Conservation (phyloP, 1,140 invertebrate species). For the Zaprionus capensis region DNA sequence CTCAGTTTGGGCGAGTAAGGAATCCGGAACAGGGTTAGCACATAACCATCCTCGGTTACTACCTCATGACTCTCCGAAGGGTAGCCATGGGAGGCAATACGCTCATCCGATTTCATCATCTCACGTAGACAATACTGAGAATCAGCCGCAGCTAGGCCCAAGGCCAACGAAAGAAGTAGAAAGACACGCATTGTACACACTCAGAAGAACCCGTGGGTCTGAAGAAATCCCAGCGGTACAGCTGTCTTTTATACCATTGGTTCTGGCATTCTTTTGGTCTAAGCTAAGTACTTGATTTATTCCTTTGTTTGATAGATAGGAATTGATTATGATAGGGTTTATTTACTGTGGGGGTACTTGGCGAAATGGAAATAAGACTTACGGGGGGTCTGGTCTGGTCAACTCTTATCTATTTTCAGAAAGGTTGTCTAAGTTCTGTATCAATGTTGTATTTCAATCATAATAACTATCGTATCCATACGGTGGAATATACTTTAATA, state of each 20-base stretch:
- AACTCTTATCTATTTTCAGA: neutral
- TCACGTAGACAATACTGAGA: constrained; percentile 34
- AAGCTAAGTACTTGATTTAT: constrained; percentile 34
- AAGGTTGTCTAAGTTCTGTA: neutral
- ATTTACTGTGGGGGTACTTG: neutral
- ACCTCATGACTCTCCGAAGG: constrained; percentile 60
- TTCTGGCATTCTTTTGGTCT: neutral
- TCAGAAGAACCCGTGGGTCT: constrained; percentile 24
- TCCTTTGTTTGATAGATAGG: constrained; percentile 13
- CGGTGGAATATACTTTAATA: no score
- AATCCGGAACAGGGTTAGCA: constrained; percentile 68
- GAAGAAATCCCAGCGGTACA: constrained; percentile 8
- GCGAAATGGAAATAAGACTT: neutral
- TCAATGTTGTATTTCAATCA: neutral
- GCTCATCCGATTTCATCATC: constrained; percentile 55
- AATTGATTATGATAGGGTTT: constrained; percentile 20
- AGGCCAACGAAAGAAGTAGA: constrained; percentile 32
- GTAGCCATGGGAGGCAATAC: constrained; percentile 67
- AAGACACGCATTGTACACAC: constrained; percentile 44
- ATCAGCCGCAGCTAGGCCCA: constrained; percentile 36
- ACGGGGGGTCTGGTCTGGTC: constrained; percentile 7
- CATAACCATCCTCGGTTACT: constrained; percentile 62
- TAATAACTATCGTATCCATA: no score
- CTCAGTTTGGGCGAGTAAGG: constrained; percentile 67
- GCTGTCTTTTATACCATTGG: constrained; percentile 23